phyloP scores from a whole-genome alignment of 2,113 vertebrate genomes.

The Eurystomus gularis region DNA sequence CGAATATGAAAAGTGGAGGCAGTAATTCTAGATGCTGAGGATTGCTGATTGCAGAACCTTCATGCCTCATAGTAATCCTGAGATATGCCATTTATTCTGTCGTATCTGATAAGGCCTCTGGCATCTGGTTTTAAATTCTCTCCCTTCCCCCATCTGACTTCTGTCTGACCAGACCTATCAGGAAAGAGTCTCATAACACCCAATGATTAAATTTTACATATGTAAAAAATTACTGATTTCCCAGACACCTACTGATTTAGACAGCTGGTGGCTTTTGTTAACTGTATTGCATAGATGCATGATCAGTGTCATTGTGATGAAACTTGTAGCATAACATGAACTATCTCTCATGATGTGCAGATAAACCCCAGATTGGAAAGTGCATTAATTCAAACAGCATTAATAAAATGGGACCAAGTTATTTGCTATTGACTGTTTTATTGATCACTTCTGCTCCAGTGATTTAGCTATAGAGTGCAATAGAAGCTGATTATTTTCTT shows the following conservation, averaged over 20 bases:
- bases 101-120: not conserved
- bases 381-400: not conserved
- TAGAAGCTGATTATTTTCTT: constrained; percentile 50
- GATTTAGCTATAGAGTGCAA: not conserved
- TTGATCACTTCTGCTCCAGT: constrained; percentile 22
- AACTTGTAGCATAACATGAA: not conserved
- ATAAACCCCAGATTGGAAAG: not conserved
- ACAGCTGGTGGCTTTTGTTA: not conserved
- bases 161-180: not conserved
- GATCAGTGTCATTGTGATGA: not conserved
- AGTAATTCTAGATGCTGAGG: not conserved
- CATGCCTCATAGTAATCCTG: not conserved
- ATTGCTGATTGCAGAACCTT: not conserved
- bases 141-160: not conserved
- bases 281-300: not conserved
- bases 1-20: not conserved
- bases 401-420: not conserved
- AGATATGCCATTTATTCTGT: not conserved
- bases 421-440: not conserved
- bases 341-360: not conserved
- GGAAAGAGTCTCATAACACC: not conserved
- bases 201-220: not conserved
- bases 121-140: not conserved
- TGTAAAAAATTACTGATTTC: not conserved
- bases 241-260: not conserved